A percentile compares a stretch with the other conserved stretches of the same genome.
These are phyloP conservation scores for Nycticebus coucang DNA, from an alignment of 2,113 vertebrate genomes.

Conservation along the genomic window DNA sequence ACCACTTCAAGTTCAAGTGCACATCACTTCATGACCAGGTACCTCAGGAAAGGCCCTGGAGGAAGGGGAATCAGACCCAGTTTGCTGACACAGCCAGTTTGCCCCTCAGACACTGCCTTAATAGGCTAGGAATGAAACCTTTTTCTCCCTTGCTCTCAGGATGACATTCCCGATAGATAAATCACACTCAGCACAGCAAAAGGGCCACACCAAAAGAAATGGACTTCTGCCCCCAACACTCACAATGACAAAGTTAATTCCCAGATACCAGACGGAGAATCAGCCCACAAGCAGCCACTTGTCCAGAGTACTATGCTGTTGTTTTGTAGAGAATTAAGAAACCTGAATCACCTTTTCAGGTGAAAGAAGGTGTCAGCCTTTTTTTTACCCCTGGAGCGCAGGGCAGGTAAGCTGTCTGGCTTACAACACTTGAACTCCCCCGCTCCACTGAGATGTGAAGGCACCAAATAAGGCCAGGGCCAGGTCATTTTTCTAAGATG, in stretches of 20 bases:
- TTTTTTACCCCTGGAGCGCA: background rate
- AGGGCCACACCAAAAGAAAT: background rate
- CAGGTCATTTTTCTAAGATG: background rate
- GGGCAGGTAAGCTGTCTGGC: background rate
- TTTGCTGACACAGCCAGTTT: background rate
- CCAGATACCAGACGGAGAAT: background rate
- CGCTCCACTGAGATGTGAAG: background rate
- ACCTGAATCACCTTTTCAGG: background rate
- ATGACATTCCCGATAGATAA: background rate
- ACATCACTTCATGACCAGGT: background rate
- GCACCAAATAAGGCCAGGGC: background rate
- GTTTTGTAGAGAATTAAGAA: background rate
- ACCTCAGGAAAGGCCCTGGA: rapidly evolving
- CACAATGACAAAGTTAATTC: background rate
- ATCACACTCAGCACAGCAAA: background rate
- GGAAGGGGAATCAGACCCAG: rapidly evolving
- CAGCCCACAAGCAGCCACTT: background rate
- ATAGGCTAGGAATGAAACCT: background rate
- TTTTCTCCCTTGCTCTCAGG: background rate
- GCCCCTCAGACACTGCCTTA: background rate
- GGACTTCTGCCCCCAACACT: background rate
- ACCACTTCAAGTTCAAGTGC: background rate
- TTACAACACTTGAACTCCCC: background rate
- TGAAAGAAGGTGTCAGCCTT: background rate
- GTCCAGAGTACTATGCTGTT: background rate